phyloP scores from a whole-genome alignment of 2,797 vertebrate species.

The Glossophaga mutica region DNA sequence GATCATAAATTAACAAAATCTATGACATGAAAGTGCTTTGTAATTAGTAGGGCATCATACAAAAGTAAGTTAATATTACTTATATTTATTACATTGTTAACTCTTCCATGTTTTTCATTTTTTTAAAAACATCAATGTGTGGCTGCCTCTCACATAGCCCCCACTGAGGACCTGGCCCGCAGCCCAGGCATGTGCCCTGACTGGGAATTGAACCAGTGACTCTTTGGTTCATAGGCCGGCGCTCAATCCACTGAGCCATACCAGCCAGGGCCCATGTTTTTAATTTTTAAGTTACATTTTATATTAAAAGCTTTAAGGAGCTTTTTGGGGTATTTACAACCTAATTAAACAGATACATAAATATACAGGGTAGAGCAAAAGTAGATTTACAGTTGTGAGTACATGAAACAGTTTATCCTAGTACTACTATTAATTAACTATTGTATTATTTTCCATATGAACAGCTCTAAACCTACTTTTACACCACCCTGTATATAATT shows the following conservation, averaged over 20 bases:
- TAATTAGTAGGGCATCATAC: background rate
- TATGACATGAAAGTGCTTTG: background rate
- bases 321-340: background rate
- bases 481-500: background rate
- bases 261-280: no score
- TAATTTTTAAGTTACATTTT: slow-evolving; percentile 29
- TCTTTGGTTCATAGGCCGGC: no score
- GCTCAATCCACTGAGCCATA: no score
- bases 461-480: background rate
- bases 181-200: no score
- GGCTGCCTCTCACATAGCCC: no score
- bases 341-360: slow-evolving; percentile 11
- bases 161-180: no score
- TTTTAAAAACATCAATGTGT: no score
- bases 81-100: slow-evolving; percentile 32
- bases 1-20: slow-evolving; percentile 21
- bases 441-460: background rate
- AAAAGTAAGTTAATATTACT: slow-evolving; percentile 1
- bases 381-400: background rate
- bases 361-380: background rate
- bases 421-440: background rate
- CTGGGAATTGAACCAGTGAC: no score
- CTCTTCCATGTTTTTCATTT: background rate
- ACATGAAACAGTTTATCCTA: background rate
- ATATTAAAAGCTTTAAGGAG: slow-evolving; percentile 24